These are phyloP conservation scores for Hemicordylus capensis DNA, from an alignment of 2,113 vertebrate genomes.

Conservation along the genomic window DNA sequence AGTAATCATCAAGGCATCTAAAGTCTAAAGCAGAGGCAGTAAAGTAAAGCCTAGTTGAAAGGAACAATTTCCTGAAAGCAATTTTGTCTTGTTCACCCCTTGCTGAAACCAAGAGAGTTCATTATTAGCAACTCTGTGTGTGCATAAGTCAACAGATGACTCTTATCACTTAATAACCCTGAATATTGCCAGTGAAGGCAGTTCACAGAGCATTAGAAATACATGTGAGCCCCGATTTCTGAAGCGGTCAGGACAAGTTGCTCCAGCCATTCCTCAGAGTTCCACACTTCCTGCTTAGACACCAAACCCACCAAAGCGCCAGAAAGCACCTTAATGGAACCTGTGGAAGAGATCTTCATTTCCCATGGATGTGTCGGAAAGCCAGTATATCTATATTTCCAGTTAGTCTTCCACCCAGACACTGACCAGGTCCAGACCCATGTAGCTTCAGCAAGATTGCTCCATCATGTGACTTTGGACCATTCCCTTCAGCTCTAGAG, in stretches of 20 bases:
- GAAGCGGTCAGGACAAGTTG: neutral
- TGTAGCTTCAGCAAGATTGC: neutral
- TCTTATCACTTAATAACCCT: neutral
- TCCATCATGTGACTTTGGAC: neutral
- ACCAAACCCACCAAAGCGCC: neutral
- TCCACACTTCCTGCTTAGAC: too few relatives aligned
- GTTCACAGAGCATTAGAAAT: neutral
- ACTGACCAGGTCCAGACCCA: neutral
- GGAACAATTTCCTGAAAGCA: neutral
- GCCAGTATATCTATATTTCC: too few relatives aligned
- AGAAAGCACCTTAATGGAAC: neutral
- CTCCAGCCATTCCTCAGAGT: neutral
- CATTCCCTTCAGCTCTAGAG: neutral
- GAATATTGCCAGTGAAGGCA: neutral
- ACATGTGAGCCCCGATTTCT: neutral
- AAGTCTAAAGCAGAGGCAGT: constrained; percentile 67
- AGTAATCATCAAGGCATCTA: constrained; percentile 77
- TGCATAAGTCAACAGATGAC: neutral
- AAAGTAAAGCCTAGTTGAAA: neutral
- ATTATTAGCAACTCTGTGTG: neutral
- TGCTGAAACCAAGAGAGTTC: rapidly evolving
- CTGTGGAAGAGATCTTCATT: neutral
- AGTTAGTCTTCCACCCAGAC: neutral
- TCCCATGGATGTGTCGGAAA: neutral
- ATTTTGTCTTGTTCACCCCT: neutral